Conservation (phyloP, 2,888 invertebrate species). For the Ectropis crepuscularia region DNA sequence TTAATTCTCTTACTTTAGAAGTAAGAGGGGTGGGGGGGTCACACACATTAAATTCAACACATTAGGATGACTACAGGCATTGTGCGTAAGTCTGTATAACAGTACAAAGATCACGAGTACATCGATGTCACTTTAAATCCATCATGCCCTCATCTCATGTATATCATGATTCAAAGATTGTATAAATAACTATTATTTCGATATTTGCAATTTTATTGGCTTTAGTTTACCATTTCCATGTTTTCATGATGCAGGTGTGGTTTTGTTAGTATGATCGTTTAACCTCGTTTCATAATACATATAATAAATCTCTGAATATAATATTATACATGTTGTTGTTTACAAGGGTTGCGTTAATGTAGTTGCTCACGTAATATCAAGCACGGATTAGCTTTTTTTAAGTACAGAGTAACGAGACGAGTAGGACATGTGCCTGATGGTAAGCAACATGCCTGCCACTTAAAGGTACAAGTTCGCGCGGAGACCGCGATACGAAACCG, state of each 20-base stretch:
- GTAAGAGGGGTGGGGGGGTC: too few species aligned
- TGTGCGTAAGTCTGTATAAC: neutral
- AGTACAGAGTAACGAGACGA: too few species aligned
- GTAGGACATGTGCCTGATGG: too few species aligned
- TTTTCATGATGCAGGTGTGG: neutral
- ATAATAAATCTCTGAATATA: conserved; percentile 8
- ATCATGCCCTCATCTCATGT: conserved; percentile 1
- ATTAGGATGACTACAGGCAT: too few species aligned
- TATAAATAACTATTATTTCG: neutral
- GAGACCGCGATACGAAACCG: too few species aligned
- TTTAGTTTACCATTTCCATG: neutral
- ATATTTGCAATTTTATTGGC: neutral
- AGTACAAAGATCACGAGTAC: neutral
- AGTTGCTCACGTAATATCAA: neutral
- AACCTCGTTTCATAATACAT: conserved; percentile 20
- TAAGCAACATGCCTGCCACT: too few species aligned
- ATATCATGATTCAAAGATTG: neutral
- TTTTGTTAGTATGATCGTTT: conserved; percentile 59
- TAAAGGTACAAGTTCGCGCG: too few species aligned
- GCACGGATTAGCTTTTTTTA: too few species aligned
- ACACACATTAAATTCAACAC: too few species aligned
- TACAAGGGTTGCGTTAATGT: neutral
- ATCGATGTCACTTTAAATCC: conserved; percentile 1
- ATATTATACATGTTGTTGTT: conserved; percentile 3
- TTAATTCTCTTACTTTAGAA: too few species aligned